A percentile compares a stretch with the other conserved stretches of the same genome.
phyloP scores from a whole-genome alignment of 1,140 invertebrate genomes.

The Mylabris phalerata region DNA sequence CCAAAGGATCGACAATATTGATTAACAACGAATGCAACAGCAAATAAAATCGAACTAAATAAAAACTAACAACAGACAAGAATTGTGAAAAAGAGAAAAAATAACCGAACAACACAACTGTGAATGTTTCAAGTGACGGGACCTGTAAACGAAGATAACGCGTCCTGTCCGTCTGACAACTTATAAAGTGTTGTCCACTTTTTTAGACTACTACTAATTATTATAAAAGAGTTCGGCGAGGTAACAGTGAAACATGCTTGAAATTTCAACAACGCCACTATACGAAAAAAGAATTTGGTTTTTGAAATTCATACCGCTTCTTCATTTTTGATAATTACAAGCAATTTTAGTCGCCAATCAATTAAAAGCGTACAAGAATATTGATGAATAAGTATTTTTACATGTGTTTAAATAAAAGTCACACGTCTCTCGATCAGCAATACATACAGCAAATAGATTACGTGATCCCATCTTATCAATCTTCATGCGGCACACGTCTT shows the following conservation, averaged over 20 bases:
- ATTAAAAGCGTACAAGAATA: no score
- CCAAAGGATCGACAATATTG: no score
- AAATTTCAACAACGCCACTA: slow-evolving; percentile 16
- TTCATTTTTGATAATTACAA: background rate
- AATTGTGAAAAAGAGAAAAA: no score
- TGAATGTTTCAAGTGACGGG: slow-evolving; percentile 13
- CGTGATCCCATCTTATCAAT: slow-evolving; percentile 36
- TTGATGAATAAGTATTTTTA: no score
- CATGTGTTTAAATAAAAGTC: slow-evolving; percentile 28
- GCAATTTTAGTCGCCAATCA: background rate
- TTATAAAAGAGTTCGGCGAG: slow-evolving; percentile 20
- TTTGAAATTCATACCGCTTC: no score
- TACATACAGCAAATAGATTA: slow-evolving; percentile 36
- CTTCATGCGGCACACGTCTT: slow-evolving; percentile 35
- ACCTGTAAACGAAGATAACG: slow-evolving; percentile 20
- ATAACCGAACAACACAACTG: background rate
- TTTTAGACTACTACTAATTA: slow-evolving; percentile 28
- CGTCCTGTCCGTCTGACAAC: slow-evolving; percentile 22
- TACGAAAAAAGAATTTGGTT: background rate
- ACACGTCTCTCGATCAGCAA: slow-evolving; percentile 23
- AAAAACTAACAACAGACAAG: no score
- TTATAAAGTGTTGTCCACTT: slow-evolving; percentile 28
- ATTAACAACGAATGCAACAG: no score
- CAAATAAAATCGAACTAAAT: no score
- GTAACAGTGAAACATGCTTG: slow-evolving; percentile 27